Percentiles rank a stretch among this genome's conserved stretches.
phyloP scores from a whole-genome alignment of 2,888 invertebrate species.

The Nephrotoma flavescens region DNA sequence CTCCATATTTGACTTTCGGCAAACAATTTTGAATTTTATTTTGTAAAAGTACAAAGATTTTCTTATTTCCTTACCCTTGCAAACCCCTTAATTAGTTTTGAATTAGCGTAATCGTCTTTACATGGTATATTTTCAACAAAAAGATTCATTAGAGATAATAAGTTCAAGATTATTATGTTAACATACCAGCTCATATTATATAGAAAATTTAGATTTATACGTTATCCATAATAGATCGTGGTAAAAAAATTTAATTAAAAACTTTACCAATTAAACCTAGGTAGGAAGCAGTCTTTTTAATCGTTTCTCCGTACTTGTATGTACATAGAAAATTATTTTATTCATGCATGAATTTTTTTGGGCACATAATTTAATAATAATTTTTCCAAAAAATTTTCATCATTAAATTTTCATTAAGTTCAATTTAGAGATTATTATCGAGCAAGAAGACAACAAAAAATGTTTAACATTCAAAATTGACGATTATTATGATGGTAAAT shows the following conservation, averaged over 20 bases:
- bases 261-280: background rate
- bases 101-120: too few species aligned
- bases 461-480: background rate
- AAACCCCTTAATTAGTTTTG: too few species aligned
- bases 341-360: background rate
- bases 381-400: background rate
- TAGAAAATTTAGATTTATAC: background rate
- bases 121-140: too few species aligned
- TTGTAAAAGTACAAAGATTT: too few species aligned
- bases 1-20: too few species aligned
- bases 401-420: background rate
- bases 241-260: background rate
- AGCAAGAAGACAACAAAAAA: background rate
- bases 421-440: background rate
- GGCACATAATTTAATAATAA: background rate
- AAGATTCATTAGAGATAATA: too few species aligned
- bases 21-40: too few species aligned
- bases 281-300: background rate
- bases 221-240: background rate
- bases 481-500: background rate
- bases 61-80: too few species aligned
- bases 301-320: background rate
- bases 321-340: background rate
- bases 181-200: background rate
- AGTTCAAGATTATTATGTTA: too few species aligned